Evolutionary conservation across 2,888 invertebrate genomes (phyloP).

Genomic region (Gastrophysa polygoni): DNA sequence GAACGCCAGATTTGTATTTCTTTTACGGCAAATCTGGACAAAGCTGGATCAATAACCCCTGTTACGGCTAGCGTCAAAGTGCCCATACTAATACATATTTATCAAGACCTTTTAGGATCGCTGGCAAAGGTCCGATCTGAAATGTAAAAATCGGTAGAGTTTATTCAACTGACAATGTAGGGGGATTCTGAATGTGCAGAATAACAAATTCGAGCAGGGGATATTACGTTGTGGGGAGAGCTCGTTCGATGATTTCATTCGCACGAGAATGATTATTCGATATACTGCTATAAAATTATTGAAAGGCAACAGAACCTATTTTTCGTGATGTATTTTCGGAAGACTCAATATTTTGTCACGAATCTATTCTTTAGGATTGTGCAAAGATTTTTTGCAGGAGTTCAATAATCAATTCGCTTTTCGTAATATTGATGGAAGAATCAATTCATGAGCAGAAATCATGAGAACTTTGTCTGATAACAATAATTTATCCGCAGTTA

Average conservation of each 20-base stretch:
- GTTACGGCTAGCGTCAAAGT: not conserved
- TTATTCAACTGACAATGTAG: not conserved
- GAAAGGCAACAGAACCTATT: too few relatives aligned
- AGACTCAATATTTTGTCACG: too few relatives aligned
- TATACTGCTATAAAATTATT: too few relatives aligned
- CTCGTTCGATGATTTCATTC: not conserved
- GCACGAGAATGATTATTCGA: not conserved
- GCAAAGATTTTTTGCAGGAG: too few relatives aligned
- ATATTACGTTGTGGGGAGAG: not conserved
- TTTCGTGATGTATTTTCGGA: too few relatives aligned
- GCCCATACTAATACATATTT: not conserved
- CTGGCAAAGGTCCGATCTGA: not conserved
- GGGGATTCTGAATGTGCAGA: not conserved
- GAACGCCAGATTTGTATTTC: not conserved
- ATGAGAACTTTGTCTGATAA: too few relatives aligned
- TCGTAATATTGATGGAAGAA: too few relatives aligned
- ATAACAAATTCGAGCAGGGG: not conserved
- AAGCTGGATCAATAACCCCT: not conserved
- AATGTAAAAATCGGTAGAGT: not conserved
- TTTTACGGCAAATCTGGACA: not conserved
- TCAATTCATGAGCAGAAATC: too few relatives aligned
- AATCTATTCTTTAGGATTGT: too few relatives aligned
- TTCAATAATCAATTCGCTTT: too few relatives aligned
- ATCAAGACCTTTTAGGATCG: not conserved
- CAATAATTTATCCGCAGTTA: too few relatives aligned